These are phyloP conservation scores for Baryphthengus martii DNA, from an alignment of 2,113 vertebrate species.

Conservation along the genomic window DNA sequence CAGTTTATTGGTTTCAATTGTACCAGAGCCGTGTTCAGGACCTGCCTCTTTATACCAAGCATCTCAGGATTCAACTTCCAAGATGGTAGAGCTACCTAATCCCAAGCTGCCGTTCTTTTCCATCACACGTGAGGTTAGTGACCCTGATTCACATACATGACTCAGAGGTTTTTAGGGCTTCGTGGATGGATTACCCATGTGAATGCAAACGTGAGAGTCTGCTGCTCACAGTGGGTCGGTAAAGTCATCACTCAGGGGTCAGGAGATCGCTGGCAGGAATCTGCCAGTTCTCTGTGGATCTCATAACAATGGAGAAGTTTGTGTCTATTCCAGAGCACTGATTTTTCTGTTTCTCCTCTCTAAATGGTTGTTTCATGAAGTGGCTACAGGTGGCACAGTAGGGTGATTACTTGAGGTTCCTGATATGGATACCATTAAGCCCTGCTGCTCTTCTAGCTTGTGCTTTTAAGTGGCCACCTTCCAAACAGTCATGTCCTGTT, in stretches of 20 bases:
- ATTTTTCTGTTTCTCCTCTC: not conserved
- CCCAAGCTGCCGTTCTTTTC: not conserved
- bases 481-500: not conserved
- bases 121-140: not conserved
- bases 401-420: not conserved
- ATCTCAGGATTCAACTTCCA: not conserved
- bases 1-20: not conserved
- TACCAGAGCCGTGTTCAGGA: not conserved
- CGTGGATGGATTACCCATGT: not conserved
- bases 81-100: not conserved
- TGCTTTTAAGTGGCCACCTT: not conserved
- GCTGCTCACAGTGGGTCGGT: not conserved
- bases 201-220: not conserved
- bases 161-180: not conserved
- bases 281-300: not conserved
- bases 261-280: not conserved
- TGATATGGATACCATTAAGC: not conserved
- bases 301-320: not conserved
- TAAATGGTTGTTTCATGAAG: not conserved
- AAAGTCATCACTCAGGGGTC: not conserved
- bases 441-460: not conserved
- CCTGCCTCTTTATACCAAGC: not conserved
- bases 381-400: not conserved
- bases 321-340: not conserved
- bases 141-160: not conserved